Conservation (phyloP, 2,113 vertebrate species). For the Smithornis capensis region DNA sequence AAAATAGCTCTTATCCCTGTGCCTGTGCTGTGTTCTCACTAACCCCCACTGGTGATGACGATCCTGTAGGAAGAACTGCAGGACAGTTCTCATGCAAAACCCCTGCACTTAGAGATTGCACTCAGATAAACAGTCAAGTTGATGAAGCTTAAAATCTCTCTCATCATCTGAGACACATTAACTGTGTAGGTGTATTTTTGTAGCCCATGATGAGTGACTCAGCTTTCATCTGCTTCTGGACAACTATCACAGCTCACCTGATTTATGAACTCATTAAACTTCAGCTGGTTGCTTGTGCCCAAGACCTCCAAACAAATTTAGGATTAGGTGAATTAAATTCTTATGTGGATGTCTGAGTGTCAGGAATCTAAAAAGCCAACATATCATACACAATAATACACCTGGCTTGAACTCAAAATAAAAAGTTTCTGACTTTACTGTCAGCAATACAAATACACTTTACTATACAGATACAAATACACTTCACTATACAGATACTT, state of each 20-base stretch:
- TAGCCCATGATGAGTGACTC: background rate
- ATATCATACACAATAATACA: rapidly evolving
- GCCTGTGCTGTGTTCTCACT: rapidly evolving
- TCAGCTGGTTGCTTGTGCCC: background rate
- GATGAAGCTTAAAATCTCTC: background rate
- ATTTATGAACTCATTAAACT: background rate
- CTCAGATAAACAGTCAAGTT: background rate
- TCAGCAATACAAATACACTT: background rate
- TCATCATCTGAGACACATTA: rapidly evolving
- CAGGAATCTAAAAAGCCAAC: background rate
- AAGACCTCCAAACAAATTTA: background rate
- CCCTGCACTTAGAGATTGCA: rapidly evolving
- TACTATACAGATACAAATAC: no score
- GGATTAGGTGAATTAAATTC: background rate
- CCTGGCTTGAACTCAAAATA: background rate
- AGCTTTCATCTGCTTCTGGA: background rate
- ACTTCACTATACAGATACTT: background rate
- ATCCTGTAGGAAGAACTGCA: no score
- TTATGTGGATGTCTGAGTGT: background rate
- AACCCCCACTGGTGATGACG: rapidly evolving
- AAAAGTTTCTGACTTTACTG: background rate
- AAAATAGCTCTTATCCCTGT: background rate
- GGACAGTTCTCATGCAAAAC: background rate
- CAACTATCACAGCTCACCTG: background rate
- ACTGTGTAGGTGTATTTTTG: rapidly evolving